Percentiles rank a stretch among this genome's conserved stretches.
Conservation (phyloP, 2,888 invertebrate genomes). For the Scaptomyza cyrtandrae region DNA sequence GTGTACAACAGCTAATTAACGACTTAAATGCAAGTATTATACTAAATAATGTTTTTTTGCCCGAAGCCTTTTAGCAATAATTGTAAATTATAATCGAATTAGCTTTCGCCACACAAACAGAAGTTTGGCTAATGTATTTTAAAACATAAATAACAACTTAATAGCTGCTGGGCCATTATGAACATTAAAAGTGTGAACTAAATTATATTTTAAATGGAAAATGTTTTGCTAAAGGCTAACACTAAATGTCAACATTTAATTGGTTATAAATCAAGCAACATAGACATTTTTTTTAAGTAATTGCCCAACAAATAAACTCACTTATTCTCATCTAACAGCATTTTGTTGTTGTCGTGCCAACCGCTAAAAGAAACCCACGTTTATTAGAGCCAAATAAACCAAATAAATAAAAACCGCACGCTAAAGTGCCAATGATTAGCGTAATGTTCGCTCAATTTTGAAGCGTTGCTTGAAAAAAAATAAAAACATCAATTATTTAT, state of each 20-base stretch:
- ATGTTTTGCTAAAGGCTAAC: neutral
- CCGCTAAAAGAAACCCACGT: neutral
- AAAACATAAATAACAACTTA: neutral
- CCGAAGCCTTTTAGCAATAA: neutral
- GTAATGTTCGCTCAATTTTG: constrained; percentile 34
- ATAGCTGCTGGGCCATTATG: neutral
- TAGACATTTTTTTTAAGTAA: neutral
- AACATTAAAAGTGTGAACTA: neutral
- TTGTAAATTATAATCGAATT: neutral
- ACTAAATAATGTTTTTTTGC: neutral
- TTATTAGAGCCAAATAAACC: no score
- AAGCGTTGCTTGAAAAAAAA: constrained; percentile 23
- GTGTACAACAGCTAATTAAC: neutral
- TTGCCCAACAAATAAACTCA: constrained; percentile 1
- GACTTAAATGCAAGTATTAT: neutral
- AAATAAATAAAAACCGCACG: neutral
- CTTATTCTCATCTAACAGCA: neutral
- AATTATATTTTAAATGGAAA: neutral
- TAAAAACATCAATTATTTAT: constrained; percentile 45
- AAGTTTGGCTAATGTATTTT: neutral
- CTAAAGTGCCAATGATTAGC: constrained; percentile 35
- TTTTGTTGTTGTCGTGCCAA: neutral
- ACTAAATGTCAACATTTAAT: neutral
- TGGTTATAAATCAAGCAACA: neutral
- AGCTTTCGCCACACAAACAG: neutral